Conservation (phyloP, 2,113 vertebrate species). For the Erinaceus europaeus region DNA sequence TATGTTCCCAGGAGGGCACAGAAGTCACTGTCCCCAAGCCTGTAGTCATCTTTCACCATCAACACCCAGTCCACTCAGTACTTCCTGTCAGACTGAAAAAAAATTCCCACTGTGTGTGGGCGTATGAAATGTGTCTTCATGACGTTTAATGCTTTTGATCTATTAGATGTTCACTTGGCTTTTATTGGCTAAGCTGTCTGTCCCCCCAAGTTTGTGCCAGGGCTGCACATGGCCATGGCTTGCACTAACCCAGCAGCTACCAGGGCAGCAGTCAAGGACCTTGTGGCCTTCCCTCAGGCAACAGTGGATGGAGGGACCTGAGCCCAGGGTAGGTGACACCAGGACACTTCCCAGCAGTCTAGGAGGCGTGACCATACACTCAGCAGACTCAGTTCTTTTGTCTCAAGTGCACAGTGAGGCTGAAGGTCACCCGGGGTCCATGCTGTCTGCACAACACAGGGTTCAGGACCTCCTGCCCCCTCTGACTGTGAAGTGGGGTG, state of each 20-base stretch:
- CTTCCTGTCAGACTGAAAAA: constrained; percentile 5
- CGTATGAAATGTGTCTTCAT: neutral
- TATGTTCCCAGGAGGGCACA: neutral
- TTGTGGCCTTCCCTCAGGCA: neutral
- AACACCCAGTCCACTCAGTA: neutral
- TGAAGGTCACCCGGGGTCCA: no score
- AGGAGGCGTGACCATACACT: no score
- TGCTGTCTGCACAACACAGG: no score
- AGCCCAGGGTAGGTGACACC: no score
- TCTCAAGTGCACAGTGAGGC: neutral
- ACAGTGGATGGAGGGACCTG: neutral
- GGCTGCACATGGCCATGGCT: neutral
- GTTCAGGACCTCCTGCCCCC: neutral
- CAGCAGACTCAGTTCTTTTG: no score
- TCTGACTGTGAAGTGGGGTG: neutral
- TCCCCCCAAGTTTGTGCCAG: neutral
- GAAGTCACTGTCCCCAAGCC: neutral
- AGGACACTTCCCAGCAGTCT: no score
- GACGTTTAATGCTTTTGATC: constrained; percentile 31
- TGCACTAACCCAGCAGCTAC: no score
- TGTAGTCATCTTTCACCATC: neutral
- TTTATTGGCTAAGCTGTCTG: constrained; percentile 1
- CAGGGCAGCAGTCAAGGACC: neutral
- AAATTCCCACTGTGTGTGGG: neutral
- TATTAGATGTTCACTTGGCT: constrained; percentile 30